phyloP scores from a whole-genome alignment of 1,140 invertebrate species.

The Ephestia elutella region DNA sequence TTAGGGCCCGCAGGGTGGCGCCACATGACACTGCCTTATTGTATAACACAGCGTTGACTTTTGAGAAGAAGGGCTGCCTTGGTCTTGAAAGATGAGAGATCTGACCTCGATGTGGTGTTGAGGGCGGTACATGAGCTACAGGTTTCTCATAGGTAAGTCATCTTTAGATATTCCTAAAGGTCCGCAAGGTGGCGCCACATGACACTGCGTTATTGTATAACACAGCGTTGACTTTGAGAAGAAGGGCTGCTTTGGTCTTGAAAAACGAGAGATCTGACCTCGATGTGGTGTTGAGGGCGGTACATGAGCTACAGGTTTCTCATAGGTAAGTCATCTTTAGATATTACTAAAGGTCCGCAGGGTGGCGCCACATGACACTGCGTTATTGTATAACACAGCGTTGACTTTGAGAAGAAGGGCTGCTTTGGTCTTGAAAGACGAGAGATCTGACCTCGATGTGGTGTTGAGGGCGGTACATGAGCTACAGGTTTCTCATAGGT shows the following conservation, averaged over 20 bases:
- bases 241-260: too few species aligned
- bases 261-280: constrained; percentile 95
- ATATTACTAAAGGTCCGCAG: constrained; percentile 93
- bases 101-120: constrained; percentile 89
- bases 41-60: constrained; percentile 97
- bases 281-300: constrained; percentile 91
- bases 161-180: too few species aligned
- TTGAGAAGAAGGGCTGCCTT: constrained; percentile 92
- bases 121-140: constrained; percentile 92
- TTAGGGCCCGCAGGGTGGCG: constrained; percentile 93
- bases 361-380: constrained; percentile 93
- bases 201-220: constrained; percentile 98
- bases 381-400: constrained; percentile 97
- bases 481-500: constrained; percentile 93
- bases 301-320: constrained; percentile 93
- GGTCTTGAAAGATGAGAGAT: constrained; percentile 96
- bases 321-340: too few species aligned
- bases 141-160: constrained; percentile 87
- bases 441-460: constrained; percentile 91
- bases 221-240: too few species aligned
- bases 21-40: constrained; percentile 94
- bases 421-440: constrained; percentile 93
- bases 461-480: constrained; percentile 96
- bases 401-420: constrained; percentile 93
- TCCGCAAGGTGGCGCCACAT: constrained; percentile 92